Conservation (phyloP, 2,888 invertebrate genomes). For the Formica aserva region DNA sequence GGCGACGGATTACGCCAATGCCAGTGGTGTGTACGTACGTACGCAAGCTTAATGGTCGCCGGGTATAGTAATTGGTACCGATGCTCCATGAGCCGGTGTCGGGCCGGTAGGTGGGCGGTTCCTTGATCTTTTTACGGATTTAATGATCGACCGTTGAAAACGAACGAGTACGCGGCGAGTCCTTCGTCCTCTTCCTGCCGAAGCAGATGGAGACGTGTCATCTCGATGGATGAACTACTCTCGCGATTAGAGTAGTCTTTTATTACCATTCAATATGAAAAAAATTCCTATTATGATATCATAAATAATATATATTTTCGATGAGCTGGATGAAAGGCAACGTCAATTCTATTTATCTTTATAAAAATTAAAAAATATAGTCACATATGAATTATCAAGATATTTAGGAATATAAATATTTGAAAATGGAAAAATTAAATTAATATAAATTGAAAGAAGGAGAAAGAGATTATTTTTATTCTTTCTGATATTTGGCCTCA, state of each 20-base stretch:
- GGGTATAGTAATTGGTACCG: slow-evolving; percentile 71
- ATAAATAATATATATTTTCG: neutral
- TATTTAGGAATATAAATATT: neutral
- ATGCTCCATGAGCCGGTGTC: slow-evolving; percentile 64
- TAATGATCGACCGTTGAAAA: slow-evolving; percentile 73
- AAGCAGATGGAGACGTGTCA: slow-evolving; percentile 39
- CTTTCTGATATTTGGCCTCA: neutral
- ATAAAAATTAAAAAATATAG: neutral
- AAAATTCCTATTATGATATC: neutral
- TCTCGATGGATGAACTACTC: slow-evolving; percentile 22
- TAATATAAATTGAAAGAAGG: neutral
- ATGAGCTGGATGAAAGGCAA: neutral
- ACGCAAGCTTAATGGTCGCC: slow-evolving; percentile 68
- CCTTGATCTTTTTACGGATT: slow-evolving; percentile 69
- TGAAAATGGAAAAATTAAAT: neutral
- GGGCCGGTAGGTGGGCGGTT: slow-evolving; percentile 64
- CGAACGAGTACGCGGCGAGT: slow-evolving; percentile 59
- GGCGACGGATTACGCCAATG: slow-evolving; percentile 59
- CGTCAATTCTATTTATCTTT: neutral
- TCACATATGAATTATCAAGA: neutral
- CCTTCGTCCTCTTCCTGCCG: slow-evolving; percentile 56
- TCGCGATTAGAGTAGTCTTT: neutral
- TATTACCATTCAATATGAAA: neutral
- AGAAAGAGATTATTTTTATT: neutral
- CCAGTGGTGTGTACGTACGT: slow-evolving; percentile 55